phyloP scores from a whole-genome alignment of 2,888 invertebrate species.

The Phlogophora meticulosa region DNA sequence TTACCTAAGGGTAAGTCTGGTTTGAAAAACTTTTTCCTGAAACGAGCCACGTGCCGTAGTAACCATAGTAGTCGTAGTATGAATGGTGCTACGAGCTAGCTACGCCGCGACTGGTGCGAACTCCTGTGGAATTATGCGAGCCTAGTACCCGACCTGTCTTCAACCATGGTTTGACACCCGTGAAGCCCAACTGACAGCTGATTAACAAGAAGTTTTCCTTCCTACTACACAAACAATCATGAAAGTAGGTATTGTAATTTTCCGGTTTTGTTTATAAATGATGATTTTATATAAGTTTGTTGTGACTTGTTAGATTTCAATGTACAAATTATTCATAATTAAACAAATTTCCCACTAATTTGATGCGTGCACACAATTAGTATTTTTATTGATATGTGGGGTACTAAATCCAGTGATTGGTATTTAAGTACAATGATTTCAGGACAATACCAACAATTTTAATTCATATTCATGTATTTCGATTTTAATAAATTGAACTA shows the following conservation, averaged over 20 bases:
- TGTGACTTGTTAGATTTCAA: not conserved
- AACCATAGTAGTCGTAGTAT: conserved; percentile 39
- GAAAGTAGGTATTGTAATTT: not conserved
- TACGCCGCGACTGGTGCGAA: conserved; percentile 21
- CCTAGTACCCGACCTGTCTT: conserved; percentile 87
- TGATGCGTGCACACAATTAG: not conserved
- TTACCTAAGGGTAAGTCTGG: not conserved
- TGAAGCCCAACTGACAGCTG: conserved; percentile 87
- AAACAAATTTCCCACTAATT: conserved; percentile 8
- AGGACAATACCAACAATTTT: not conserved
- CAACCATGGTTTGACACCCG: conserved; percentile 86
- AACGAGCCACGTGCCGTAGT: conserved; percentile 32
- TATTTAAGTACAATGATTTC: not conserved
- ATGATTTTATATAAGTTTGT: not conserved
- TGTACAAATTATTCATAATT: too few species aligned
- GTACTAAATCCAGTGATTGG: too few species aligned
- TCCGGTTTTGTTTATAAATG: not conserved
- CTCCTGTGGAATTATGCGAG: conserved; percentile 69
- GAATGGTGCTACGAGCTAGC: conserved; percentile 50
- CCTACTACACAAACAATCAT: conserved; percentile 14
- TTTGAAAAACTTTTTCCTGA: conserved; percentile 22
- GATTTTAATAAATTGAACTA: not conserved
- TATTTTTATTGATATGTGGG: not conserved
- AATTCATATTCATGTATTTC: not conserved
- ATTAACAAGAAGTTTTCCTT: conserved; percentile 59